phyloP scores from a whole-genome alignment of 2,888 invertebrate genomes.

The Oligia strigilis region DNA sequence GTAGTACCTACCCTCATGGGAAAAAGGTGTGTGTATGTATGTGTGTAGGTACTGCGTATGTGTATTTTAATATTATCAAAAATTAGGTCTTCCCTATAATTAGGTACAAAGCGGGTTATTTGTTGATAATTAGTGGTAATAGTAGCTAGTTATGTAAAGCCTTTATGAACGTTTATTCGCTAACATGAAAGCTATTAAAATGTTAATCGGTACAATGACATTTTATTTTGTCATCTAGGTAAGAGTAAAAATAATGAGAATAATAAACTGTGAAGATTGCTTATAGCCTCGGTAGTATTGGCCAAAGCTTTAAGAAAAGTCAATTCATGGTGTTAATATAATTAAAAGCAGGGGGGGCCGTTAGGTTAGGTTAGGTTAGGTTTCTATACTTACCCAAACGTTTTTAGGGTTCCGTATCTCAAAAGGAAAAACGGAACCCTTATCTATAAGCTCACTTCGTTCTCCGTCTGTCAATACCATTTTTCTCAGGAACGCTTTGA shows the following conservation, averaged over 20 bases:
- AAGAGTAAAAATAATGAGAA: slow-evolving; percentile 4
- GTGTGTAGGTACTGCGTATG: neutral
- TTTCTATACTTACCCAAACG: neutral
- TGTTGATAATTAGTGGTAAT: neutral
- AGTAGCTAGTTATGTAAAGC: neutral
- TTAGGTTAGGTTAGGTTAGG: too few relatives aligned
- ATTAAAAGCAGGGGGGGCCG: neutral
- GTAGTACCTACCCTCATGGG: too few relatives aligned
- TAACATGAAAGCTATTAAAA: slow-evolving; percentile 34
- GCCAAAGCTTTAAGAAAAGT: neutral
- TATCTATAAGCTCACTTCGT: too few relatives aligned
- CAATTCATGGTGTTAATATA: neutral
- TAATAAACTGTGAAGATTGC: neutral
- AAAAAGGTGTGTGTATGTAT: neutral
- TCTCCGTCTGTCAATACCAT: too few relatives aligned
- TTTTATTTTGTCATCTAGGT: slow-evolving; percentile 22
- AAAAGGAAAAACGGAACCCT: too few relatives aligned
- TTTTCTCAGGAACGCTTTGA: too few relatives aligned
- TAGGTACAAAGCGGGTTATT: neutral
- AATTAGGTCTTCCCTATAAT: neutral
- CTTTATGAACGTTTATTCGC: slow-evolving; percentile 19
- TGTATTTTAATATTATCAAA: neutral
- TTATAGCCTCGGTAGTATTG: neutral
- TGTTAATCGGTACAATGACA: slow-evolving; percentile 19
- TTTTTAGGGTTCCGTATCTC: neutral